Evolutionary conservation across 2,797 vertebrate species (phyloP).

Genomic region (Sebastolobus alascanus): DNA sequence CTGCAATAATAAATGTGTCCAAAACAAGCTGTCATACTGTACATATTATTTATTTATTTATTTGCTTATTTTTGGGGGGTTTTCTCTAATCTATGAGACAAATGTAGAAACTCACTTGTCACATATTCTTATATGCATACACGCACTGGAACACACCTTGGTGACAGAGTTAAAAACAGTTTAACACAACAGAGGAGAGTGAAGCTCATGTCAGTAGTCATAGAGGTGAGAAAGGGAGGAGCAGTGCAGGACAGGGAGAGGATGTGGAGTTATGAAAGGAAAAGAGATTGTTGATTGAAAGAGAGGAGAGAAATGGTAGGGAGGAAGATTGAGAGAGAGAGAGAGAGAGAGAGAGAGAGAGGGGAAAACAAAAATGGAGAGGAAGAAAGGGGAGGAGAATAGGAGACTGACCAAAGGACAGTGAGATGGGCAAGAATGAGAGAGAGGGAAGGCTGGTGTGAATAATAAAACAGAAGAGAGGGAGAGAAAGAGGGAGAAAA

Average conservation of each 20-base stretch:
- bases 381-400: neutral
- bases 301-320: neutral
- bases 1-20: neutral
- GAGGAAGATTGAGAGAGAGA: constrained; percentile 4
- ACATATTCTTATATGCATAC: neutral
- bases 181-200: constrained; percentile 2
- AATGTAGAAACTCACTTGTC: neutral
- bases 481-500: neutral
- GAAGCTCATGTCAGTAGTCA: constrained; percentile 8
- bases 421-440: neutral
- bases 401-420: neutral
- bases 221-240: constrained; percentile 52
- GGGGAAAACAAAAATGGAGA: constrained; percentile 8
- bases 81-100: neutral
- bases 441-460: neutral
- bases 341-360: constrained; percentile 17
- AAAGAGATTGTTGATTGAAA: constrained; percentile 11
- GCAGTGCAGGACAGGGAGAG: constrained; percentile 18
- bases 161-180: constrained; percentile 24
- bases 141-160: neutral
- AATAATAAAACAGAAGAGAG: neutral
- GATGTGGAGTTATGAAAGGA: neutral
- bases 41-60: no score
- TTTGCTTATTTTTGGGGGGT: no score
- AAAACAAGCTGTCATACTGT: no score